Base-by-base conservation (phyloP, 2,797 vertebrate species). In the Sternotherus odoratus region DNA sequence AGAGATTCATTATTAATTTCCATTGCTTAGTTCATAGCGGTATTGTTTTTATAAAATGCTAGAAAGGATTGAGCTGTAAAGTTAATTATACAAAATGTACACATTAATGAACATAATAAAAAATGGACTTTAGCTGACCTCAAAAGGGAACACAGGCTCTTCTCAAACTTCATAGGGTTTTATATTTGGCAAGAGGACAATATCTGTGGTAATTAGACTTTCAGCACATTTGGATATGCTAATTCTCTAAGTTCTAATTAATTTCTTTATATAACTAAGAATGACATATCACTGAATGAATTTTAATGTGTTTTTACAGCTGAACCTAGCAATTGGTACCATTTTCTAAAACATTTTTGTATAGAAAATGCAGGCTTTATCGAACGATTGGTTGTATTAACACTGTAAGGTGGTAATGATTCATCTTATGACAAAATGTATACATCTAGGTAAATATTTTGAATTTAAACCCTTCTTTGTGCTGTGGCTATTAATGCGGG, bases 241-340 rank as follows among this genome's bases (percentile, higher is more conserved):
- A 98, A 98, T 97, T 97, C 96, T 97, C 92, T 89, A 95, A 95
- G 77, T 97, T 97, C 89, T 98, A 98, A 98, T 98, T 96, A 98
- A 87, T 96, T 97, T 96, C 95, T 95, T 97, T 97, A 89, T 97
- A 87, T 96, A 97, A 96, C 95, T 97, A 94, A 97, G 94, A 98
- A 96, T 97, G 95, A 95, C 94, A 96, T 93, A 91, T 89, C 33
- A 4, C 57, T 50, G 46, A 95, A 96, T 96, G 91, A 97, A 97
- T 97, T 97, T 94, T 95, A 94, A 95, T 96, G 95, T 93, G 85
- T 81, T 97, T 97, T 95, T 96, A 49, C 91, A 92, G 93, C 89
- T 94, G 88, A 97, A 93, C 91, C 75, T 90, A 85, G 92, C n/a
- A 94, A 85, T 94, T 96, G 74, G 54, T 86, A 72, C 49, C 1